Conservation (phyloP, 2,113 vertebrate genomes). For the Labrus mixtus region DNA sequence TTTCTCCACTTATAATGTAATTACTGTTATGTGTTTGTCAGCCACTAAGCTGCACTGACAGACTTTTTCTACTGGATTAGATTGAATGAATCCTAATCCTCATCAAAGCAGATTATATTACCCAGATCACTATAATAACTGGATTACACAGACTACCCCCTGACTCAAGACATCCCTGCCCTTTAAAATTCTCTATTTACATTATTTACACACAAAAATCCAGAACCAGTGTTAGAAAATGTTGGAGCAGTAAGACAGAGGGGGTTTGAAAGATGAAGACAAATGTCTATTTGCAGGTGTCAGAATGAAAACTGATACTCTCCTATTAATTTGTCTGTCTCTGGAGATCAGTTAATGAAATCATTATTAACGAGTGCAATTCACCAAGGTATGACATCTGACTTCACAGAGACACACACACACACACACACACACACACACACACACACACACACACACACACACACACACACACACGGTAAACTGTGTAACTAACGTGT, state of each 20-base stretch:
- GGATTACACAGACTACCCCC: constrained; percentile 58
- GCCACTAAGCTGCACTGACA: constrained; percentile 16
- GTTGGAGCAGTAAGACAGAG: not conserved
- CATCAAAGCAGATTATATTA: constrained; percentile 70
- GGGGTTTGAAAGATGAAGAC: too few species aligned
- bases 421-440: too few species aligned
- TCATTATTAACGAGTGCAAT: not conserved
- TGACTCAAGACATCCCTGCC: constrained; percentile 29
- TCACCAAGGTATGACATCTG: not conserved
- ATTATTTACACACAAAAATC: constrained; percentile 9
- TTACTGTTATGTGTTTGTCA: constrained; percentile 33
- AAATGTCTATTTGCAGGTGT: not conserved
- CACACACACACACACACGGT: constrained; percentile 9
- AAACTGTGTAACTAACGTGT: constrained; percentile 57
- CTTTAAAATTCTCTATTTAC: not conserved
- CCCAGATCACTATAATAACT: constrained; percentile 67
- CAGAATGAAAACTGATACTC: constrained; percentile 8
- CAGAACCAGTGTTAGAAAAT: not conserved
- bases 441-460: constrained; percentile 1
- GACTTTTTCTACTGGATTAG: constrained; percentile 65
- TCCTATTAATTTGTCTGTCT: constrained; percentile 6
- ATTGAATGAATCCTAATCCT: constrained; percentile 67
- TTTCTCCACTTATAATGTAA: not conserved
- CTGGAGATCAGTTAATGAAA: constrained; percentile 29
- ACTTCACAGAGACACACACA: too few species aligned